A percentile compares a stretch with the other conserved stretches of the same genome.
Evolutionary conservation across 2,888 invertebrate genomes (phyloP).

Genomic region (Geophilus truncorum): DNA sequence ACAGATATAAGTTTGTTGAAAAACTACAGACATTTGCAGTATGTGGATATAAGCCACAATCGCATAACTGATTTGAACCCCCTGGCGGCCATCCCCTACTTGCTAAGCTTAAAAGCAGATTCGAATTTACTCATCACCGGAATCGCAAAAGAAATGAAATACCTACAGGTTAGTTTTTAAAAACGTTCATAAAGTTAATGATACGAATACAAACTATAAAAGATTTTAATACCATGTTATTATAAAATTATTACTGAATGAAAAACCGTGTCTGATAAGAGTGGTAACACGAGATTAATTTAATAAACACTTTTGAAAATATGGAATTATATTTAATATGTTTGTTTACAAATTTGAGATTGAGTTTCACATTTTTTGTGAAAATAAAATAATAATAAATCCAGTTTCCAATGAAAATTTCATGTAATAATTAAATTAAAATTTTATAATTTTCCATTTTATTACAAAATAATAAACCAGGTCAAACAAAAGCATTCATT

Average conservation of each 20-base stretch:
- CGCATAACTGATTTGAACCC: not conserved
- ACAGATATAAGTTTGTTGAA: not conserved
- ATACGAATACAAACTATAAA: not conserved
- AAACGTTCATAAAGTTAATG: not conserved
- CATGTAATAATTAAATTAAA: not conserved
- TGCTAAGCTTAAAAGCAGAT: not conserved
- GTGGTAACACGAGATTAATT: not conserved
- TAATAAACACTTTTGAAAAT: not conserved
- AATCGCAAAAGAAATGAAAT: not conserved
- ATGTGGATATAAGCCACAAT: not conserved
- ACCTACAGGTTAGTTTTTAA: not conserved
- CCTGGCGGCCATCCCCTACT: not conserved
- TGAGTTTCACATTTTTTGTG: not conserved
- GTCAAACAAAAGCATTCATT: not conserved
- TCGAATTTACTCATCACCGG: not conserved
- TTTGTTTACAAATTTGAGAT: not conserved
- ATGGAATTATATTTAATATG: not conserved
- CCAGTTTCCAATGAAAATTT: too few relatives aligned
- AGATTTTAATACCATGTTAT: not conserved
- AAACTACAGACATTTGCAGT: not conserved
- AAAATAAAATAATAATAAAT: not conserved
- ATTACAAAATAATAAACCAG: not conserved
- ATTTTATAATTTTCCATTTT: too few relatives aligned
- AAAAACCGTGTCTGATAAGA: not conserved
- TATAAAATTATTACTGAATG: not conserved